Evolutionary conservation across 2,113 vertebrate species (phyloP), one percentile per base, ranked within the genome.

Genomic region (Procavia capensis): DNA sequence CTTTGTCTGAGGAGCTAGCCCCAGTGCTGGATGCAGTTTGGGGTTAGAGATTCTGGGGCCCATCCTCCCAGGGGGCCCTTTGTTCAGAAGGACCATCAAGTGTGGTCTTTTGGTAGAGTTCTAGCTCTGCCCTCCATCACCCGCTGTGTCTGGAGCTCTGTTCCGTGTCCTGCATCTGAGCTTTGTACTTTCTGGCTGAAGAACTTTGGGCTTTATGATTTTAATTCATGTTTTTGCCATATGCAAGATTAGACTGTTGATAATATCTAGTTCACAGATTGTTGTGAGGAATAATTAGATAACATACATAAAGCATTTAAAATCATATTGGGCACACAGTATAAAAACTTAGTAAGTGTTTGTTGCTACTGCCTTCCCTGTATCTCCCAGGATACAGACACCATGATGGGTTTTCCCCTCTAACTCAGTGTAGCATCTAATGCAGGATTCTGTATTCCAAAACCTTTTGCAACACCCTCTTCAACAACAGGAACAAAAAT

Each of bases 241-340:
- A 41, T 89, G 43, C 93, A 61, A 91, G 91, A 81, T 20, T 80
- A 43, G 25, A 84, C 80, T 90, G 7, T 45, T 94, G 84, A 25
- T 91, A 45, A 54, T 81, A 76, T 81, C 43, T 88, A 0, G 66
- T 70, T 92, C 43, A 17, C 41, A 81, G 70, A 29, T 78, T 83
- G 34, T 72, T 88, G 45, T 95, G 76, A 72, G 68, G 27, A 94
- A 80, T 83, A 75, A 43, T 80, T 54, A 90, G 25, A 19, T 50
- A 43, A 54, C 76, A 19, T 34, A 57, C 39, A 9, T 96, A 79
- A 96, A 86, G 54, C 47, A 72, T 54, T 88, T 36, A 83, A 14
- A 93, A n/a, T 76, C 81, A 5, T 84, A 92, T 75, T 90, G 85
- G 27, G 34, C 34, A 43, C 27, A 50, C 57, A 95, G 57, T 85